Evolutionary conservation across 1,140 invertebrate species (phyloP).

Genomic region (Zaprionus kolodkinae): DNA sequence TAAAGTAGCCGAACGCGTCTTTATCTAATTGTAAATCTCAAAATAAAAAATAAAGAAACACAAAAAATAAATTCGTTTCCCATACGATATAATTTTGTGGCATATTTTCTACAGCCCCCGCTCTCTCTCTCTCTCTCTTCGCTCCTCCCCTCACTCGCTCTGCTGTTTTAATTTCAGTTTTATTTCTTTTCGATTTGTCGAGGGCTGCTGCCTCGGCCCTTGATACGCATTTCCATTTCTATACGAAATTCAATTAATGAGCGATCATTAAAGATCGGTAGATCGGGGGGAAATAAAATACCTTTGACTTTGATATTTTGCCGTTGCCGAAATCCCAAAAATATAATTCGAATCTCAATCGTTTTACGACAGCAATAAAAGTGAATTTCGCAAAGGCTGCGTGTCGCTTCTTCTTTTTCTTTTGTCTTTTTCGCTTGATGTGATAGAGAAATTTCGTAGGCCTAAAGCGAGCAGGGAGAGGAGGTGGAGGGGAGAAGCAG

Average conservation of each 20-base stretch:
- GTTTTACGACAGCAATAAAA: slow-evolving; percentile 54
- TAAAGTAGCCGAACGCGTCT: slow-evolving; percentile 68
- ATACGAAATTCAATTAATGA: slow-evolving; percentile 80
- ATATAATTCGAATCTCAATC: slow-evolving; percentile 40
- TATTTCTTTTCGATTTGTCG: slow-evolving; percentile 23
- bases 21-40: slow-evolving; percentile 83
- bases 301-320: slow-evolving; percentile 72
- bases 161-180: slow-evolving; percentile 22
- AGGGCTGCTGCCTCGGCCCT: slow-evolving; percentile 39
- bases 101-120: slow-evolving; percentile 17
- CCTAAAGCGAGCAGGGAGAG: background rate
- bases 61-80: slow-evolving; percentile 39
- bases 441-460: slow-evolving; percentile 5
- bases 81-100: slow-evolving; percentile 57
- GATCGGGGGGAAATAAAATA: slow-evolving; percentile 16
- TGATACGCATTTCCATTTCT: slow-evolving; percentile 71
- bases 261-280: slow-evolving; percentile 61
- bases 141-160: background rate
- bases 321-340: slow-evolving; percentile 69
- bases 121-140: background rate
- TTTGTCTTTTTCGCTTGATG: background rate
- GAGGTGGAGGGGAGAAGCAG: no score
- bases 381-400: slow-evolving; percentile 1
- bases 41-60: slow-evolving; percentile 47
- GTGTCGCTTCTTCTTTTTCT: background rate